Base-by-base conservation (phyloP, 2,113 vertebrate genomes). In the Labeo catla region DNA sequence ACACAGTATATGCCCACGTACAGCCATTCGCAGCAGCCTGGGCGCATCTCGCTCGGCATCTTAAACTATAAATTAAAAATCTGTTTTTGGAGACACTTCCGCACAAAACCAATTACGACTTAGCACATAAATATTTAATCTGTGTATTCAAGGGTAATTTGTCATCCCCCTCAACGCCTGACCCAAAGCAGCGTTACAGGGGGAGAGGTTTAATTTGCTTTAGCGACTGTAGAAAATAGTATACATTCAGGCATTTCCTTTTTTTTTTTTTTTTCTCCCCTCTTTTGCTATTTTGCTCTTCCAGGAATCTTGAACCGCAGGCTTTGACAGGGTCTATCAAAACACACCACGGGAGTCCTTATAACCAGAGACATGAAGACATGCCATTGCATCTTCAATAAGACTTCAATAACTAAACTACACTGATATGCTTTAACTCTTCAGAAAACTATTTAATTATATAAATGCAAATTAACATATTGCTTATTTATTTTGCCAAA, bases 91-190 rank as follows among this genome's bases (percentile, higher is more conserved):
- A 83, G 68, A 88, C 84, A 77, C 68, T 86, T 66, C 79, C 47
- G 34, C 81, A 89, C 84, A 83, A 90, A 89, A 86, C 82, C 84
- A 88, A 87, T 89, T 88, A 86, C 80, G 23, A 82, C 68, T 83
- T 79, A 70, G 65, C 52, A 50, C 76, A 89, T 91, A 91, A 88
- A 91, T 91, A 91, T 88, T 86, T 87, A 86, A 91, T 89, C 84
- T 82, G 59, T 88, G 76, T 84, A 52, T 88, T 84, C 87, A 86
- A 73, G 74, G 77, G 86, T 84, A 81, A 81, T 88, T 88, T 84
- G 85, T 86, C 84, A 86, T 80, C 54, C 34, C 79, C 34, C 83
- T 85, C 82, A 85, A 79, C 39, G 66, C 59, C 85, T 49, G 73
- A 89, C 85, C 76, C 70, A 79, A 85, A 84, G 74, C 61, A 74